Evolutionary conservation across 1,140 invertebrate genomes (phyloP), one percentile per base, ranked within the genome.

Genomic region (Dolichoris vasculosae): DNA sequence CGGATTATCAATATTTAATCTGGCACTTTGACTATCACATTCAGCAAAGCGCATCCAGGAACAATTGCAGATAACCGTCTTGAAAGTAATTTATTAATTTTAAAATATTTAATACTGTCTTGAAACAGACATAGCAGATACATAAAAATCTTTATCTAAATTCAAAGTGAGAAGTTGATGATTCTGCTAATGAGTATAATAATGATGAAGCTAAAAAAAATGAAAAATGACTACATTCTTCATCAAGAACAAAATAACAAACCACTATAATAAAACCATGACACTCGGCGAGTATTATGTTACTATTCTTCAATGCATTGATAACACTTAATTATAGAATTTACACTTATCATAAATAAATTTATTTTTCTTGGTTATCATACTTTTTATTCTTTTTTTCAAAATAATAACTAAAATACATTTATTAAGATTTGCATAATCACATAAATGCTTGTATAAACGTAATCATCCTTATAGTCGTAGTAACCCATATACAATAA

Each of bases 21-120:
- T 86, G 85, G 85, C 85, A 86, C 85, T 86, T 86, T 26, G 38
- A 79, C 81, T 86, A 86, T 86, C 84, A 86, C 84, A 86, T 78
- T 82, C 23, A 77, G 71, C 79, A 86, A 82, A 82, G 63, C 51
- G 84, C 84, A 76, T 64, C 20, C 78, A 86, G 84, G 84, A 86
- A 86, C 84, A 82, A 86, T 86, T 73, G 23, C 69, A 51, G 67
- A 86, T 86, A 79, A 86, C 84, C 26, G 82, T 78, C 11, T 78
- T 23, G 55, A 26, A 84, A 40, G 55, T 51, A 84, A 82, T 77
- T 26, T 43, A 64, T 75, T 51, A 7, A 79, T 63, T 63, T 59
- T 55, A 51, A 73, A 13, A 80, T 75, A 82, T 48, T 64, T 76
- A 76, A 86, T 86, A 82, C 76, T 84, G 63, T 40, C 63, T 55